A percentile compares a stretch with the other conserved stretches of the same genome.
Evolutionary conservation across 1,140 invertebrate genomes (phyloP).

Genomic region (Ceratina japonica): DNA sequence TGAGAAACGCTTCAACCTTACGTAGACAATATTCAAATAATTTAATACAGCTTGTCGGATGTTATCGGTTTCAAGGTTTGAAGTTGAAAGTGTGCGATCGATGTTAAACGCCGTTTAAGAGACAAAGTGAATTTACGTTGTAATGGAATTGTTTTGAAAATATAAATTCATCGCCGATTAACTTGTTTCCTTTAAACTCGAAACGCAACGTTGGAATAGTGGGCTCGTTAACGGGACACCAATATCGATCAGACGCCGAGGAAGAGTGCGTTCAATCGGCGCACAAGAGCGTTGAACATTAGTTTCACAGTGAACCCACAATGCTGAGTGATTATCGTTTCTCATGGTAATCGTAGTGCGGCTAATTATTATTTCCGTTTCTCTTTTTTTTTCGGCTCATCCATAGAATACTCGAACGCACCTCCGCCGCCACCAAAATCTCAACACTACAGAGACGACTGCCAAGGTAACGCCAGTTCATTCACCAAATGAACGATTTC

Average conservation of each 20-base stretch:
- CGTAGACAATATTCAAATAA: no score
- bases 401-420: conserved; percentile 83
- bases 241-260: conserved; percentile 69
- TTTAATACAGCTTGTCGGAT: no score
- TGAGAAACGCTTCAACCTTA: no score
- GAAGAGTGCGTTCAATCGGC: conserved; percentile 21
- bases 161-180: background rate
- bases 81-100: no score
- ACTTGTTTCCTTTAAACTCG: conserved; percentile 2
- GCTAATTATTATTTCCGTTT: conserved; percentile 70
- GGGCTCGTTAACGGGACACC: conserved; percentile 41
- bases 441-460: conserved; percentile 81
- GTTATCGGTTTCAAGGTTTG: no score
- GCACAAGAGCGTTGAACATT: conserved; percentile 19
- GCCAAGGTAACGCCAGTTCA: conserved; percentile 79
- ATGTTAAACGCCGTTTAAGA: no score
- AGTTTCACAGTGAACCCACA: conserved; percentile 4
- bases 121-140: no score
- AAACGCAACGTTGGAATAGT: background rate
- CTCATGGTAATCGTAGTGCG: conserved; percentile 48
- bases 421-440: conserved; percentile 84
- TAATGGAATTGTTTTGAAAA: background rate
- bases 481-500: background rate
- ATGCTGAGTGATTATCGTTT: conserved; percentile 30
- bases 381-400: conserved; percentile 75